These are phyloP conservation scores for Penaeus japonicus DNA, from an alignment of 1,140 invertebrate species.

Conservation along the genomic window DNA sequence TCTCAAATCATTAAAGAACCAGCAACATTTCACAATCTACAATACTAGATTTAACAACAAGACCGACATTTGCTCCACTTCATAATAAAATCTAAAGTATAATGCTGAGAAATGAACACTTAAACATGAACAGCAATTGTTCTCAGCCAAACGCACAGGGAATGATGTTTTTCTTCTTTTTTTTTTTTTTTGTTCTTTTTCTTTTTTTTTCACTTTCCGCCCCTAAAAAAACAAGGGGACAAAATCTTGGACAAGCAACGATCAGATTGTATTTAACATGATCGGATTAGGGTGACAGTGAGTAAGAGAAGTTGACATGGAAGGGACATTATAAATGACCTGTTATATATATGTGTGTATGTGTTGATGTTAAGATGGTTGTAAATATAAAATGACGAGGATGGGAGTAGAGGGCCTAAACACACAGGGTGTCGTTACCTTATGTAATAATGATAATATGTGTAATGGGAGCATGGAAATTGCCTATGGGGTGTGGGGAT, in stretches of 20 bases:
- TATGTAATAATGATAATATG: no score
- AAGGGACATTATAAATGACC: neutral
- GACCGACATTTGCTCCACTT: neutral
- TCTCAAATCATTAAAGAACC: no score
- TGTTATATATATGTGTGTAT: neutral
- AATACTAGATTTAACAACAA: no score
- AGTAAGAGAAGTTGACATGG: neutral
- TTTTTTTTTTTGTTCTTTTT: no score
- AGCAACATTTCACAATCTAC: no score
- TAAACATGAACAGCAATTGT: constrained; percentile 27
- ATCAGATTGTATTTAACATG: constrained; percentile 14
- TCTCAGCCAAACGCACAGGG: neutral
- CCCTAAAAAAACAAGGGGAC: constrained; percentile 15
- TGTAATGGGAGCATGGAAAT: no score
- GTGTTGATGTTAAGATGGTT: constrained; percentile 14
- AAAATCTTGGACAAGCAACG: constrained; percentile 26
- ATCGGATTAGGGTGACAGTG: neutral
- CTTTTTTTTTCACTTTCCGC: no score
- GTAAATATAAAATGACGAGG: neutral
- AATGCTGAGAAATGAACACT: constrained; percentile 29
- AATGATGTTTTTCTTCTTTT: constrained; percentile 4
- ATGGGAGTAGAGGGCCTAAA: neutral
- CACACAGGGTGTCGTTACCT: no score
- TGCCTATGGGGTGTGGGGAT: no score
- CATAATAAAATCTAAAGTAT: neutral